These are phyloP conservation scores for Drosophila niveifrons DNA, from an alignment of 2,888 invertebrate species.

Conservation along the genomic window DNA sequence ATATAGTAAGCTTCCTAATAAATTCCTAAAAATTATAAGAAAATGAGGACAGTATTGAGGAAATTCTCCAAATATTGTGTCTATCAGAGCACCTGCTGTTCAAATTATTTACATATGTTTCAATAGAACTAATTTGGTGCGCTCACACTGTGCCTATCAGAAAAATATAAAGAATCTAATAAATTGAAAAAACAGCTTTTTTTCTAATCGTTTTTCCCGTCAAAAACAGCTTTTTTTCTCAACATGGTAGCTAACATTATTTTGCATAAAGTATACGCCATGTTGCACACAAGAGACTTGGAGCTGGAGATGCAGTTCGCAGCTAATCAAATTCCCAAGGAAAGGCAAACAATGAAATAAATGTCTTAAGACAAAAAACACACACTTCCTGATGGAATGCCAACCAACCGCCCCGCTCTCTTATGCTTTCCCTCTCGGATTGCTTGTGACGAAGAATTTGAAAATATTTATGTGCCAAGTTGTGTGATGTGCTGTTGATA, in stretches of 20 bases:
- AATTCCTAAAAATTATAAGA: no score
- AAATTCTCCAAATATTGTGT: no score
- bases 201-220: no score
- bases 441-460: slow-evolving; percentile 22
- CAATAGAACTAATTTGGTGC: no score
- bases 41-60: no score
- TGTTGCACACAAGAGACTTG: slow-evolving; percentile 26
- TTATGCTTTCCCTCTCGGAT: background rate
- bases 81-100: no score
- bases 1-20: no score
- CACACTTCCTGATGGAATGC: slow-evolving; percentile 37
- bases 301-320: slow-evolving; percentile 26
- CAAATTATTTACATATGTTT: no score
- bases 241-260: slow-evolving; percentile 33
- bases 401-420: background rate
- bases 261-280: slow-evolving; percentile 54
- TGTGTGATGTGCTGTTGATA: slow-evolving; percentile 32
- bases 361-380: slow-evolving; percentile 53
- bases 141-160: no score
- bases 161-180: no score
- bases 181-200: no score
- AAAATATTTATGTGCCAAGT: slow-evolving; percentile 13
- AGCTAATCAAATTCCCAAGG: slow-evolving; percentile 62
- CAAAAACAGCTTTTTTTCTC: no score
- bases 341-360: slow-evolving; percentile 59